A percentile compares a stretch with the other conserved stretches of the same genome.
phyloP scores from a whole-genome alignment of 2,888 invertebrate genomes.

The Amiota mariae region DNA sequence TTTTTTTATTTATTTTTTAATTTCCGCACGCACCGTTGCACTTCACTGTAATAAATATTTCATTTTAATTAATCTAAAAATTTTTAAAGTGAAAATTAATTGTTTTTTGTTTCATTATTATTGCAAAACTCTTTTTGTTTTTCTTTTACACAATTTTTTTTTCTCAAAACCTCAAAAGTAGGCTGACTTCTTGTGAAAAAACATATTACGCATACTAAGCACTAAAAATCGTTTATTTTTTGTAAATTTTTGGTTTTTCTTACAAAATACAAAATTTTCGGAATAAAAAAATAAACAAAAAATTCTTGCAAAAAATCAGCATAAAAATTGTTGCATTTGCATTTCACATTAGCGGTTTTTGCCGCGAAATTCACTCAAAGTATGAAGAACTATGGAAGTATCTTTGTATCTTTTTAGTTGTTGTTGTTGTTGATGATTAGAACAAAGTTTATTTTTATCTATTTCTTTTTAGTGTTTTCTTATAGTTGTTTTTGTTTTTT shows the following conservation, averaged over 20 bases:
- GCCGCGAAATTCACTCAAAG: too few relatives aligned
- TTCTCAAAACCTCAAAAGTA: neutral
- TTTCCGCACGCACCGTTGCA: conserved; percentile 25
- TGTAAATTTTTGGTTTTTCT: neutral
- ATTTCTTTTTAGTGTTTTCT: too few relatives aligned
- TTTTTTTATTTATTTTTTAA: conserved; percentile 2
- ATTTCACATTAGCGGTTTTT: neutral
- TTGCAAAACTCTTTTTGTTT: neutral
- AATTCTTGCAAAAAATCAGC: neutral
- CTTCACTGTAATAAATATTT: neutral
- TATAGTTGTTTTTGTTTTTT: too few relatives aligned
- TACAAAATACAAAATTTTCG: neutral
- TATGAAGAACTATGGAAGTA: too few relatives aligned
- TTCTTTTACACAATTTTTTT: neutral
- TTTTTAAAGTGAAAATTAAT: conserved; percentile 15
- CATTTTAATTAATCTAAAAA: conserved; percentile 1
- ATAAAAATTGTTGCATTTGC: conserved; percentile 3
- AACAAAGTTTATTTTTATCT: too few relatives aligned
- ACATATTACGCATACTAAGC: neutral
- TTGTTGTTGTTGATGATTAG: too few relatives aligned
- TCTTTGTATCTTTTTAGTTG: neutral
- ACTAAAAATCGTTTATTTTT: neutral
- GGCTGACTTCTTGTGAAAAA: neutral
- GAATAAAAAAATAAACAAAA: neutral
- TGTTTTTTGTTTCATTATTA: neutral